A percentile compares a stretch with the other conserved stretches of the same genome.
Evolutionary conservation across 2,888 invertebrate genomes (phyloP).

Genomic region (Ceraclea dissimilis): DNA sequence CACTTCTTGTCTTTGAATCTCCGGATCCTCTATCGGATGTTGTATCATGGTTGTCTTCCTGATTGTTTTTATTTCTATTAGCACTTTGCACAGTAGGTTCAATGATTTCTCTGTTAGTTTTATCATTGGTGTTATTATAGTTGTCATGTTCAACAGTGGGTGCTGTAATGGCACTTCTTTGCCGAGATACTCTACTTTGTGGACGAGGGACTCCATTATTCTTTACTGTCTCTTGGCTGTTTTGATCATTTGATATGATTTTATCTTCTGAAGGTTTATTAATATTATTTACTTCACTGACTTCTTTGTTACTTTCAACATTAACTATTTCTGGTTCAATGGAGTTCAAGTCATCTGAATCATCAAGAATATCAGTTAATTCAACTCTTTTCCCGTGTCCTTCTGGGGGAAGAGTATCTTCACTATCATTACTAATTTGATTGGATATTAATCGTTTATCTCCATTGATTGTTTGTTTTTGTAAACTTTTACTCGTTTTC

Average conservation of each 20-base stretch:
- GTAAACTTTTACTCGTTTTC: slow-evolving; percentile 6
- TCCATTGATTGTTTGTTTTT: slow-evolving; percentile 1
- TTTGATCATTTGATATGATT: background rate
- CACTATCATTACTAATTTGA: slow-evolving; percentile 3
- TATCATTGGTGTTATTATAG: background rate
- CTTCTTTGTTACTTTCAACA: background rate
- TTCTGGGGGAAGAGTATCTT: background rate
- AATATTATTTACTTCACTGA: background rate
- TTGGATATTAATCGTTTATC: background rate
- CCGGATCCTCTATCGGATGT: background rate
- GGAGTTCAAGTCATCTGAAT: slow-evolving; percentile 14
- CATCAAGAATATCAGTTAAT: slow-evolving; percentile 10
- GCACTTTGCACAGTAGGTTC: background rate
- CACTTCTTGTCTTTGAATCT: slow-evolving; percentile 6
- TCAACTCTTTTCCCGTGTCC: slow-evolving; percentile 5
- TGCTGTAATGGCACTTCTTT: background rate
- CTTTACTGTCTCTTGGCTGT: background rate
- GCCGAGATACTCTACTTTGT: slow-evolving; percentile 8
- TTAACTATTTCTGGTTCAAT: background rate
- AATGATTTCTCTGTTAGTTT: background rate
- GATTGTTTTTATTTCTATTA: background rate
- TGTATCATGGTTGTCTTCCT: background rate
- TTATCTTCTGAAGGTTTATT: slow-evolving; percentile 3
- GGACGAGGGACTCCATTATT: background rate
- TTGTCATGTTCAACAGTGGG: background rate